These are phyloP conservation scores for Drosophila setosimentum DNA, from an alignment of 2,888 invertebrate genomes.

Conservation along the genomic window DNA sequence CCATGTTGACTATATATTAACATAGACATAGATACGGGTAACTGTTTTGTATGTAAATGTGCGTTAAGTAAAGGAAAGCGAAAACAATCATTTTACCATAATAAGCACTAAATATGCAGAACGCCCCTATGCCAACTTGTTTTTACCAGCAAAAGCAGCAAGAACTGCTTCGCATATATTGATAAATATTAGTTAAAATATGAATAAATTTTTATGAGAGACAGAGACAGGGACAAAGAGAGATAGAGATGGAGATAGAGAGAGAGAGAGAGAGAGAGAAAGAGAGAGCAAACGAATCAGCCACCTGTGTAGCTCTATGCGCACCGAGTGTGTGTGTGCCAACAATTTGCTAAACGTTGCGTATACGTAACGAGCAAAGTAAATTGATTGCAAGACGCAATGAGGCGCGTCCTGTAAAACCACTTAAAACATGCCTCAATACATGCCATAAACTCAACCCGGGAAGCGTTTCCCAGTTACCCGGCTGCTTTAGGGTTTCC, in stretches of 20 bases:
- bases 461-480: constrained; percentile 38
- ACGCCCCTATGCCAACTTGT: constrained; percentile 51
- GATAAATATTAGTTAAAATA: constrained; percentile 81
- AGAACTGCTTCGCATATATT: constrained; percentile 43
- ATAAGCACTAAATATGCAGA: constrained; percentile 79
- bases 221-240: neutral
- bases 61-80: constrained; percentile 43
- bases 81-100: constrained; percentile 78
- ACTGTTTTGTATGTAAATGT: constrained; percentile 60
- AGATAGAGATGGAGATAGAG: neutral
- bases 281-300: constrained; percentile 25
- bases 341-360: constrained; percentile 63
- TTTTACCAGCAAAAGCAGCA: constrained; percentile 10
- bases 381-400: constrained; percentile 83
- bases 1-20: constrained; percentile 2
- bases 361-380: constrained; percentile 70
- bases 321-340: constrained; percentile 14
- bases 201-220: constrained; percentile 54
- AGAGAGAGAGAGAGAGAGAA: neutral
- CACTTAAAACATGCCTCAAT: constrained; percentile 84
- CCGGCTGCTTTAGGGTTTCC: constrained; percentile 32
- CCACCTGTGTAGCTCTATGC: constrained; percentile 46
- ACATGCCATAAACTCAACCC: constrained; percentile 81
- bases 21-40: constrained; percentile 10
- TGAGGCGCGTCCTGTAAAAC: constrained; percentile 84